Evolutionary conservation across 2,888 invertebrate genomes (phyloP).

Genomic region (Ochropleura plecta): DNA sequence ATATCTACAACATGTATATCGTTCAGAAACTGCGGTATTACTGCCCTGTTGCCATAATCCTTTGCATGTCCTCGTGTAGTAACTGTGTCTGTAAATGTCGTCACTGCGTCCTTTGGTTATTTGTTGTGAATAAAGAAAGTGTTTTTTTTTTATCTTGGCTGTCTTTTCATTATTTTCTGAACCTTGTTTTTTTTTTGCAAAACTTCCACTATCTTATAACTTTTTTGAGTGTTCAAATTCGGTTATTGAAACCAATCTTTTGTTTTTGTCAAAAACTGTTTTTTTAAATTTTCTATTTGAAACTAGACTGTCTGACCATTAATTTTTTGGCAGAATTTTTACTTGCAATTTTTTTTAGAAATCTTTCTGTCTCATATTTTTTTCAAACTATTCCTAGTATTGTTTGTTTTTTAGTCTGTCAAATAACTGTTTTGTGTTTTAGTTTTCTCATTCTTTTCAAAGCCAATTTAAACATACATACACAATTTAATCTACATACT

Average conservation of each 20-base stretch:
- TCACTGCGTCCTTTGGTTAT: constrained; percentile 25
- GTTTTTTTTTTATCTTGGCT: constrained; percentile 18
- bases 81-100: constrained; percentile 31
- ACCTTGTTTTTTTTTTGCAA: too few relatives aligned
- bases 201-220: too few relatives aligned
- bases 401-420: constrained; percentile 29
- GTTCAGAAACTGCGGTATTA: constrained; percentile 48
- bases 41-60: constrained; percentile 51
- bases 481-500: constrained; percentile 50
- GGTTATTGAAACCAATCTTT: too few relatives aligned
- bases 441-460: constrained; percentile 43
- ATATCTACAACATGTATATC: constrained; percentile 85
- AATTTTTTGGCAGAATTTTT: not conserved
- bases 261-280: constrained; percentile 37
- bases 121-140: constrained; percentile 5
- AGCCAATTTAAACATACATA: constrained; percentile 45
- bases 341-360: constrained; percentile 34
- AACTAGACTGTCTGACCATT: not conserved
- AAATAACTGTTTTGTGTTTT: constrained; percentile 24
- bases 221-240: too few relatives aligned
- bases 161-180: too few relatives aligned
- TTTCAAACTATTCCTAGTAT: constrained; percentile 15
- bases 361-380: constrained; percentile 41
- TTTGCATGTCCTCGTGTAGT: not conserved
- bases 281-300: constrained; percentile 16